Evolutionary conservation across 2,113 vertebrate genomes (phyloP).

Genomic region (Podocnemis expansa): DNA sequence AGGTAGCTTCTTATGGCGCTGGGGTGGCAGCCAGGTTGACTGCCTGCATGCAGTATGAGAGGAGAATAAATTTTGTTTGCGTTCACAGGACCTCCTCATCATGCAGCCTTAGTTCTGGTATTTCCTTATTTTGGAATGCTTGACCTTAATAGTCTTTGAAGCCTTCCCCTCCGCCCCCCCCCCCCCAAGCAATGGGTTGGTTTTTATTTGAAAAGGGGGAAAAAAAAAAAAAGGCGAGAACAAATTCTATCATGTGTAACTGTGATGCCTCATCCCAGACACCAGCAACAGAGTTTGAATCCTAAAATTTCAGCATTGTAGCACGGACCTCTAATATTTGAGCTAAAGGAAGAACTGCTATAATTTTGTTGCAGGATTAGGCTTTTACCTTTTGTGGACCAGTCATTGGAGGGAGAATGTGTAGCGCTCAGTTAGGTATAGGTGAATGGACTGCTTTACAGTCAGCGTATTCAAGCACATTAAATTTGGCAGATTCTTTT

Average conservation of each 20-base stretch:
- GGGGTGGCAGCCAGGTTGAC: not conserved
- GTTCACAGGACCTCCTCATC: not conserved
- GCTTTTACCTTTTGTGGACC: not conserved
- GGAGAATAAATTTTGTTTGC: not conserved
- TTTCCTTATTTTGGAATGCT: not conserved
- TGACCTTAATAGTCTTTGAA: not conserved
- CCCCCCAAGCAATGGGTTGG: not conserved
- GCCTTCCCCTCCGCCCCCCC: not conserved
- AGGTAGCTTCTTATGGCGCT: not conserved
- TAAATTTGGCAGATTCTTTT: not conserved
- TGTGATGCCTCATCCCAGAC: not conserved
- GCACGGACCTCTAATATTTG: not conserved
- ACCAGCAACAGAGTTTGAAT: not conserved
- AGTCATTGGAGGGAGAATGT: not conserved
- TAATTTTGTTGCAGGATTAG: not conserved
- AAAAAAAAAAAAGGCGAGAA: not conserved
- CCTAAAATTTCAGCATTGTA: not conserved
- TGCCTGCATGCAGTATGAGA: not conserved
- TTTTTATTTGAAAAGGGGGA: fast-evolving
- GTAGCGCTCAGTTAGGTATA: not conserved
- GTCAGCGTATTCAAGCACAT: too few relatives aligned
- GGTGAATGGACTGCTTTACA: not conserved
- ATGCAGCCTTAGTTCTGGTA: not conserved
- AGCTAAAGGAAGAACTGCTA: not conserved
- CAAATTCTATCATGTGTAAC: fast-evolving